These are phyloP conservation scores for Oncorhynchus keta DNA, from an alignment of 2,113 vertebrate genomes.

Conservation along the genomic window DNA sequence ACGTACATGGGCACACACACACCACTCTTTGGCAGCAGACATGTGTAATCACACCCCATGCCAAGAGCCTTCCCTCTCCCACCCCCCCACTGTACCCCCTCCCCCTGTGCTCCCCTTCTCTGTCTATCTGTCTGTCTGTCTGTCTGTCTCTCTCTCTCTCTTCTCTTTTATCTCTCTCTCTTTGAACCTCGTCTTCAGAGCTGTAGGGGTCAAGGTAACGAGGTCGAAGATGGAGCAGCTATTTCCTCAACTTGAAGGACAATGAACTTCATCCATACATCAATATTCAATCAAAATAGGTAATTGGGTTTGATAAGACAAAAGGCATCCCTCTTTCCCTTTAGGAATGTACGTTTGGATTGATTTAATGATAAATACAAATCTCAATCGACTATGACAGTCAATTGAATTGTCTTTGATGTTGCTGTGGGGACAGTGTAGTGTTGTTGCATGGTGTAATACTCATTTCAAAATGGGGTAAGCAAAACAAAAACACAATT, in stretches of 20 bases:
- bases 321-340: background rate
- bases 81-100: background rate
- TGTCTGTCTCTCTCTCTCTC: background rate
- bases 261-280: background rate
- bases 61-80: constrained; percentile 7
- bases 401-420: too few relatives aligned
- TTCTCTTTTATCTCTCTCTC: background rate
- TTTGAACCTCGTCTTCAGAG: constrained; percentile 32
- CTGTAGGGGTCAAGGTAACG: constrained; percentile 32
- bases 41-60: constrained; percentile 32
- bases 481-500: background rate
- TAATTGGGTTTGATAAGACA: background rate
- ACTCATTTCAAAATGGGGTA: background rate
- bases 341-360: background rate
- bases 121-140: background rate
- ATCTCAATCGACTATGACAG: background rate
- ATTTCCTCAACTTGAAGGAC: too few relatives aligned
- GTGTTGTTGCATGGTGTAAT: too few relatives aligned
- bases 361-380: background rate
- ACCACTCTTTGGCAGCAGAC: constrained; percentile 30
- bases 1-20: constrained; percentile 1
- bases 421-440: too few relatives aligned
- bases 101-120: background rate
- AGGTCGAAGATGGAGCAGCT: background rate
- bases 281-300: background rate